phyloP scores from a whole-genome alignment of 1,140 invertebrate species.

The Drosophila ohnishii region DNA sequence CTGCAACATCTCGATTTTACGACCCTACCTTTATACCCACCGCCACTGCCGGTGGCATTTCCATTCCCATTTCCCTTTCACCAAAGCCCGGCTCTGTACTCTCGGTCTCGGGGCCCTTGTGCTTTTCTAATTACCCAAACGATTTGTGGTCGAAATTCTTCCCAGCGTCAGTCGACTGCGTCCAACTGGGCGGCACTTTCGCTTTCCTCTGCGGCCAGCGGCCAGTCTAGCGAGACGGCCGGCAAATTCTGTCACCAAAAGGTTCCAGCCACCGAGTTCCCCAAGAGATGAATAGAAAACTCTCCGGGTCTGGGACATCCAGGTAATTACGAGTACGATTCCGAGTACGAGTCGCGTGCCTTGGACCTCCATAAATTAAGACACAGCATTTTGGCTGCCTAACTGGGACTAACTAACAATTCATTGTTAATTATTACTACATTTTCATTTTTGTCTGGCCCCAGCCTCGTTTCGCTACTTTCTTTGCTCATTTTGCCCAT shows the following conservation, averaged over 20 bases:
- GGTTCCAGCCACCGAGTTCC: slow-evolving; percentile 55
- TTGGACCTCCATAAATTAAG: slow-evolving; percentile 53
- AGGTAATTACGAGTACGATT: slow-evolving; percentile 54
- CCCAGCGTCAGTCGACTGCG: slow-evolving; percentile 76
- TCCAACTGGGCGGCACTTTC: slow-evolving; percentile 76
- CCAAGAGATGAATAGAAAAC: slow-evolving; percentile 50
- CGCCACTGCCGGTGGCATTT: slow-evolving; percentile 14
- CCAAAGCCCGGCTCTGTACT: slow-evolving; percentile 57
- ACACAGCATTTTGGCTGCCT: slow-evolving; percentile 38
- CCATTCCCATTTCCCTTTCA: slow-evolving; percentile 75
- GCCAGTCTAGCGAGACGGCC: slow-evolving; percentile 54
- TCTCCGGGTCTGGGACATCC: slow-evolving; percentile 40
- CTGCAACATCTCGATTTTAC: slow-evolving; percentile 64
- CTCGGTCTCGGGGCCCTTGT: slow-evolving; percentile 37
- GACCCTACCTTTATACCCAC: slow-evolving; percentile 63
- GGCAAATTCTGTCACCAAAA: slow-evolving; percentile 70
- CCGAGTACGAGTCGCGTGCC: slow-evolving; percentile 63
- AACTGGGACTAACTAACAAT: slow-evolving; percentile 52
- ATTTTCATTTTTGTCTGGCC: slow-evolving; percentile 46
- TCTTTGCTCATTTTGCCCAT: slow-evolving; percentile 37
- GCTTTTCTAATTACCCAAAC: slow-evolving; percentile 76
- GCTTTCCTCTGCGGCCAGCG: slow-evolving; percentile 63
- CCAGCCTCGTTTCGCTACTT: slow-evolving; percentile 26
- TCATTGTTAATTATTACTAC: slow-evolving; percentile 61
- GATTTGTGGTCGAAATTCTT: slow-evolving; percentile 82